phyloP scores from a whole-genome alignment of 2,113 vertebrate genomes.

The Larimichthys crocea region DNA sequence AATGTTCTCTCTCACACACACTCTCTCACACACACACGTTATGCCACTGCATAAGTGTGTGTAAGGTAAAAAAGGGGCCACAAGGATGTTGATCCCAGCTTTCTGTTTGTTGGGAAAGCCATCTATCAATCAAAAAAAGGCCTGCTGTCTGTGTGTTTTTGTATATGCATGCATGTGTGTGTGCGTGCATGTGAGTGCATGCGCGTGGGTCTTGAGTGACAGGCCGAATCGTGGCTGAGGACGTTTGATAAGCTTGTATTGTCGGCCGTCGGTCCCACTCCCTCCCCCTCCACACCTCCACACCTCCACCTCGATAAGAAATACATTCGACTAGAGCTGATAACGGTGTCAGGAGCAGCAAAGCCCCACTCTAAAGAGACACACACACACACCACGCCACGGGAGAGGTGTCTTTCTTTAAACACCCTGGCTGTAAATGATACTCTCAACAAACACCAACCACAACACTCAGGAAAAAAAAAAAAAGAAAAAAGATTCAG shows the following conservation, averaged over 20 bases:
- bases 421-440: slow-evolving; percentile 91
- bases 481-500: slow-evolving; percentile 70
- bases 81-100: slow-evolving; percentile 97
- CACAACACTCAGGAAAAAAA: slow-evolving; percentile 51
- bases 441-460: slow-evolving; percentile 91
- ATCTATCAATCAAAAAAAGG: slow-evolving; percentile 96
- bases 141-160: slow-evolving; percentile 42
- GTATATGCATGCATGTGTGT: slow-evolving; percentile 6
- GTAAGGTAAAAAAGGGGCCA: slow-evolving; percentile 84
- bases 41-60: slow-evolving; percentile 75
- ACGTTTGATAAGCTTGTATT: slow-evolving; percentile 99
- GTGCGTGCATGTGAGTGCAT: not conserved
- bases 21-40: slow-evolving; percentile 18
- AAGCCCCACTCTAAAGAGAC: slow-evolving; percentile 89
- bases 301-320: slow-evolving; percentile 92
- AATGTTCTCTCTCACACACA: slow-evolving; percentile 85
- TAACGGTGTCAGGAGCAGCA: slow-evolving; percentile 93
- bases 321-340: slow-evolving; percentile 99
- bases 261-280: slow-evolving; percentile 81
- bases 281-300: slow-evolving; percentile 55
- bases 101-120: slow-evolving; percentile 95
- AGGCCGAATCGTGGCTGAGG: slow-evolving; percentile 96
- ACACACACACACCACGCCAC: slow-evolving; percentile 84
- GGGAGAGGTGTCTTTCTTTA: slow-evolving; percentile 85
- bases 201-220: slow-evolving; percentile 93